phyloP scores from a whole-genome alignment of 1,140 invertebrate genomes.

The Diachasma alloeum region DNA sequence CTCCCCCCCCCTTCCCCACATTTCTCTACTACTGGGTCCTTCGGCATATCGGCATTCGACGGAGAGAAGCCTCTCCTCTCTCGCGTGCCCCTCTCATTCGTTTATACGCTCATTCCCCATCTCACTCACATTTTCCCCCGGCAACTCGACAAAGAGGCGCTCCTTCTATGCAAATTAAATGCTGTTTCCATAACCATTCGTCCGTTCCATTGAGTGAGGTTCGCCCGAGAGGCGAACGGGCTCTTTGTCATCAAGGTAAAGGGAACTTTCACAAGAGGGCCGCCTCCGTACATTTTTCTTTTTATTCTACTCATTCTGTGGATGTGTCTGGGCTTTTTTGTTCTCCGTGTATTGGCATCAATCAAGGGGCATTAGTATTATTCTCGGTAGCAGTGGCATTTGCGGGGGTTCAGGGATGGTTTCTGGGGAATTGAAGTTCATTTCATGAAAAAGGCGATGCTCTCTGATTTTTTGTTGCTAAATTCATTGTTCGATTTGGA shows the following conservation, averaged over 20 bases:
- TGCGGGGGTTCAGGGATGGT: too few relatives aligned
- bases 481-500: too few relatives aligned
- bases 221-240: constrained; percentile 43
- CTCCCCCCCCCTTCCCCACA: background rate
- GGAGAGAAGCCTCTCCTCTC: background rate
- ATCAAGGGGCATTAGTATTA: background rate
- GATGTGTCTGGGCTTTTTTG: background rate
- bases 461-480: too few relatives aligned
- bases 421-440: too few relatives aligned
- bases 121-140: constrained; percentile 19
- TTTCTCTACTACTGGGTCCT: background rate
- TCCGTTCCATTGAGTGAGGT: constrained; percentile 65
- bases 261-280: constrained; percentile 60
- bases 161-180: constrained; percentile 68
- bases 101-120: background rate
- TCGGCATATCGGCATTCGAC: background rate
- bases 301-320: constrained; percentile 6
- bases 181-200: constrained; percentile 67
- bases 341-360: background rate
- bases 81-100: background rate
- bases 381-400: background rate
- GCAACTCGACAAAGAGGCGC: constrained; percentile 58
- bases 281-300: constrained; percentile 33
- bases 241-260: constrained; percentile 65
- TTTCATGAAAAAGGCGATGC: too few relatives aligned